Conservation (phyloP, 2,113 vertebrate genomes). For the Nymphicus hollandicus region DNA sequence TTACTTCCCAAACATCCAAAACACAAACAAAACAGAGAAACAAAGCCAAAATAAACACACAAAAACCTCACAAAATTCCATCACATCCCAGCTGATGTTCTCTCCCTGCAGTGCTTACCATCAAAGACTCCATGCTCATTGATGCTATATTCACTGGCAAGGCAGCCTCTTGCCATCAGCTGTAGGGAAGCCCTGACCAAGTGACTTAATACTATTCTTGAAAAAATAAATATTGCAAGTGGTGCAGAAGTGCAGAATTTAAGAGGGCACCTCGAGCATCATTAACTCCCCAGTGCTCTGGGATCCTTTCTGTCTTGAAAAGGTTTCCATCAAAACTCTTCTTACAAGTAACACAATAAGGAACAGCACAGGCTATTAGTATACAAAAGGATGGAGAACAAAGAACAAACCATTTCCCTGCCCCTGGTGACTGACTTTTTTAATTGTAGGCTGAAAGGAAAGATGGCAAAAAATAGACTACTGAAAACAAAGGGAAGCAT, state of each 20-base stretch:
- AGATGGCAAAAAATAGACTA: not conserved
- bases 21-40: not conserved
- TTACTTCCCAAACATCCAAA: not conserved
- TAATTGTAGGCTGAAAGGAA: not conserved
- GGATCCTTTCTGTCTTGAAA: not conserved
- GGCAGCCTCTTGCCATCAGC: not conserved
- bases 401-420: not conserved
- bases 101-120: not conserved
- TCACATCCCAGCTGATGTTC: not conserved
- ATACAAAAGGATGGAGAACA: not conserved
- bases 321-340: not conserved
- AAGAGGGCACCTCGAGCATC: not conserved
- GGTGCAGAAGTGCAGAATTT: not conserved
- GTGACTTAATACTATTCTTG: not conserved
- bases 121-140: not conserved
- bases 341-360: not conserved
- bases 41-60: not conserved
- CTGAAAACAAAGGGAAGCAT: not conserved
- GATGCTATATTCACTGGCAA: not conserved
- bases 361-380: not conserved
- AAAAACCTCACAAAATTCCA: not conserved
- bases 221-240: not conserved
- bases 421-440: not conserved
- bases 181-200: not conserved
- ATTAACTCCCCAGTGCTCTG: not conserved